A percentile compares a stretch with the other conserved stretches of the same genome.
phyloP scores from a whole-genome alignment of 2,797 vertebrate species.

The Tinamus major region DNA sequence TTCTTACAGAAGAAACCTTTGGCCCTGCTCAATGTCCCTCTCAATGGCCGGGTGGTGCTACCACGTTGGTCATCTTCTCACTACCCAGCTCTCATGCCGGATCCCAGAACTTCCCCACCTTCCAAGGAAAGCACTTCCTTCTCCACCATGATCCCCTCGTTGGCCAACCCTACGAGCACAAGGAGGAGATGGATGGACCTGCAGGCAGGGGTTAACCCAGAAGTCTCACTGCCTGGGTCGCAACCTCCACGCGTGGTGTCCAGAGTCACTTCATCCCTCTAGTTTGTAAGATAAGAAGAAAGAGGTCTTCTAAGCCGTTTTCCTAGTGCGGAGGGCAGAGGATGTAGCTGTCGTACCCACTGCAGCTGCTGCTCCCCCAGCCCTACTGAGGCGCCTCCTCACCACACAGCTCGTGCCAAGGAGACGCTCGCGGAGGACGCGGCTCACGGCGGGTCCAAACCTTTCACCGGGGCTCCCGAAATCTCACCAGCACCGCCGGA shows the following conservation, averaged over 20 bases:
- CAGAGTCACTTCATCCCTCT: neutral
- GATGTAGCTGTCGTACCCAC: neutral
- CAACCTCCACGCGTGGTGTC: neutral
- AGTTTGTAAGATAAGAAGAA: neutral
- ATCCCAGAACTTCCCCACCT: neutral
- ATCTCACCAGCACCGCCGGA: constrained; percentile 54
- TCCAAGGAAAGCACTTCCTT: neutral
- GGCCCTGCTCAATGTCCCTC: neutral
- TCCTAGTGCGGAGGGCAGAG: neutral
- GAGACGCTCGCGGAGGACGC: neutral
- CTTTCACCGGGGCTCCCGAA: constrained; percentile 65
- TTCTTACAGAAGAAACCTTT: neutral
- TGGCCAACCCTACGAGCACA: neutral
- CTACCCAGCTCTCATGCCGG: neutral
- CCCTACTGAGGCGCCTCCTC: accelerated
- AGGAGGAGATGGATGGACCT: neutral
- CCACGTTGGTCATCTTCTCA: neutral
- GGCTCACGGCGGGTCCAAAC: constrained; percentile 49
- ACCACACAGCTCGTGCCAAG: neutral
- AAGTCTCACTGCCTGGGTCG: neutral
- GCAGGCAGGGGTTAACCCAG: neutral
- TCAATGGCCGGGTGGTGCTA: accelerated
- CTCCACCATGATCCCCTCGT: neutral
- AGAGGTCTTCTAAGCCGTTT: neutral
- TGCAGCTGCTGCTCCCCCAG: neutral